Base-by-base conservation (phyloP, 30 jellyfish, hydroid and myxozoan genomes). In the Nemopilema nomurai region DNA sequence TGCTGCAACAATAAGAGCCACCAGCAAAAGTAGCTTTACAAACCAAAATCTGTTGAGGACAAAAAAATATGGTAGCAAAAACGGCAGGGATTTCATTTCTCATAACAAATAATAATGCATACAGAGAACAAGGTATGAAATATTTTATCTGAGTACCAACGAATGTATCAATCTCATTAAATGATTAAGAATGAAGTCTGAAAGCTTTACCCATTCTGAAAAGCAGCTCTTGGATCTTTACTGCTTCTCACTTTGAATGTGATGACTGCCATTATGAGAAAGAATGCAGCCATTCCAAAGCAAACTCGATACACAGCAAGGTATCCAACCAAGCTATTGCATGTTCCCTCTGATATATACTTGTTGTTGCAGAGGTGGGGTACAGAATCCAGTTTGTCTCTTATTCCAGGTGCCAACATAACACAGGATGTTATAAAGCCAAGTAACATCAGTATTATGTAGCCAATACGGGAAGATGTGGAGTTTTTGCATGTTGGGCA, bases 291-390 rank as follows among this genome's bases (percentile, higher is more conserved):
- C 96, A 87, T 76, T 62, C 96, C 98, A 76, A 92, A 92, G 62
- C 98, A 92, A 50, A 92, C 98, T 30, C 98, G 87, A 72, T 92
- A 92, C 23, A 92, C 98, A 18, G 98, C 98, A 78, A 92, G 73
- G 71, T 92, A 92, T 16, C 98, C 98, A 74, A 92, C 98, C 17
- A 92, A 67, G 49, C 81, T 87, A 52, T 92, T 96, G 73, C 98
- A 92, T 1, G 85, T 87, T 18, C 80, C 94, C 51, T 79, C 88
- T 25, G 81, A 76, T 0, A 92, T 71, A 70, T 76, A 87, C 70
- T 52, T 87, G 31, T 82, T 82, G 71, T 82, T 69, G 67, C 98
- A 92, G 18, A 92, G 81, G 49, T 92, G 98, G 0, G 98, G 96
- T 0, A 91, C 80, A 30, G 84, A 76, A 53, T 92, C 90, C 95